Evolutionary conservation across 2,113 vertebrate species (phyloP), one percentile per base, ranked within the genome.

Genomic region (Trinectes maculatus): DNA sequence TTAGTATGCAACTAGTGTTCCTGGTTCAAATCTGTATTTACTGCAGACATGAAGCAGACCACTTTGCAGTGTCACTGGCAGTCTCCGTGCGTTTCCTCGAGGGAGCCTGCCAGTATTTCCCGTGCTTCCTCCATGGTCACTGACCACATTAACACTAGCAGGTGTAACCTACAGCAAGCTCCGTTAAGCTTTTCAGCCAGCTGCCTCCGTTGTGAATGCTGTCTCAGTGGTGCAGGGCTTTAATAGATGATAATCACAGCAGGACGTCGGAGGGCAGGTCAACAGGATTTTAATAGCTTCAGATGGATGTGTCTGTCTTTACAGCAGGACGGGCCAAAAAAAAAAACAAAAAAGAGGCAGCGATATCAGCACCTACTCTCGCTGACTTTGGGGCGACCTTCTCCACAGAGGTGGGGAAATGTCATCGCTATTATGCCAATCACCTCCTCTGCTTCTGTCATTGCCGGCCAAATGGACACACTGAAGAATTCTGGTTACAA

Each of bases 401-500:
- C 84, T 86, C 65, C 52, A 51, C 21, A 57, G 82, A 79, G 80
- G 87, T 54, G 10, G 58, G 60, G 54, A 89, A 89, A 87, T 90
- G 85, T 79, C 86, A 85, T 90, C 85, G 88, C 81, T 83, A 89
- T 90, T 91, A 90, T 77, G 42, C 85, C 89, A 84, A 78, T 89
- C 73, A 74, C 82, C 54, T 60, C 52, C 70, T 83, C 74, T 8
- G 78, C 75, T 81, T 80, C 71, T 85, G 82, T 79, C 64, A 56
- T 21, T 46, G 40, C 68, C 10, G 80, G 76, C 82, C 57, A 68
- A 80, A 77, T 46, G 61, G 80, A 79, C 39, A 8, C n/a, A 18
- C 71, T 43, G 71, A 89, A 74, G 59, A 76, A 65, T 82, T 81
- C 83, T 85, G 80, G 80, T 83, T 79, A 79, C 74, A 83, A 80